A percentile compares a stretch with the other conserved stretches of the same genome.
Conservation (phyloP, 2,888 invertebrate species). For the Luperina testacea region DNA sequence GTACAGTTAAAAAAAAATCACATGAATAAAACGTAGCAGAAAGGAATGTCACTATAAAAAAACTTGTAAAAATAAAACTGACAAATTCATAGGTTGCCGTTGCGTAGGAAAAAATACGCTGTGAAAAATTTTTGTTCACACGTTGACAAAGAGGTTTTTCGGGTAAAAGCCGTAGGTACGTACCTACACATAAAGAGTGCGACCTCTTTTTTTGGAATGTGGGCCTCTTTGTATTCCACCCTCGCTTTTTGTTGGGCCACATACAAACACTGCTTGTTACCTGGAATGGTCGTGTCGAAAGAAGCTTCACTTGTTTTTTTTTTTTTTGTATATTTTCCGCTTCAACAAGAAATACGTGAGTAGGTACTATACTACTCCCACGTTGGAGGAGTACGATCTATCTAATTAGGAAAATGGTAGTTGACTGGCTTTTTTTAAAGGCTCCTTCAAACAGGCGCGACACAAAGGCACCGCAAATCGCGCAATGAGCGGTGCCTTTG, state of each 20-base stretch:
- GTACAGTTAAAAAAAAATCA: constrained; percentile 7
- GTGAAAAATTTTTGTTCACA: constrained; percentile 72
- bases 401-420: background rate
- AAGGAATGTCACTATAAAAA: constrained; percentile 45
- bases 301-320: constrained; percentile 56
- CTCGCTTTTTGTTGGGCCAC: constrained; percentile 72
- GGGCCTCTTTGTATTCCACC: constrained; percentile 74
- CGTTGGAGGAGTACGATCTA: background rate
- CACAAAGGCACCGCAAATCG: too few species aligned
- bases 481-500: too few species aligned
- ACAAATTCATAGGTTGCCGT: constrained; percentile 54
- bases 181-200: constrained; percentile 31
- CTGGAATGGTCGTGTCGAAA: constrained; percentile 68
- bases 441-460: too few species aligned
- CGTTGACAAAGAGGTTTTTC: constrained; percentile 77
- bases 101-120: constrained; percentile 55
- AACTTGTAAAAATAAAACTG: constrained; percentile 50
- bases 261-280: constrained; percentile 71
- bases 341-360: constrained; percentile 28
- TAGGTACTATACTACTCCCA: background rate
- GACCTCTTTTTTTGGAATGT: constrained; percentile 69
- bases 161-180: constrained; percentile 66
- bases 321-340: constrained; percentile 38
- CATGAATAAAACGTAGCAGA: constrained; percentile 8
- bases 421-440: background rate